phyloP scores from a whole-genome alignment of 2,797 vertebrate species.

The Aplochiton taeniatus region DNA sequence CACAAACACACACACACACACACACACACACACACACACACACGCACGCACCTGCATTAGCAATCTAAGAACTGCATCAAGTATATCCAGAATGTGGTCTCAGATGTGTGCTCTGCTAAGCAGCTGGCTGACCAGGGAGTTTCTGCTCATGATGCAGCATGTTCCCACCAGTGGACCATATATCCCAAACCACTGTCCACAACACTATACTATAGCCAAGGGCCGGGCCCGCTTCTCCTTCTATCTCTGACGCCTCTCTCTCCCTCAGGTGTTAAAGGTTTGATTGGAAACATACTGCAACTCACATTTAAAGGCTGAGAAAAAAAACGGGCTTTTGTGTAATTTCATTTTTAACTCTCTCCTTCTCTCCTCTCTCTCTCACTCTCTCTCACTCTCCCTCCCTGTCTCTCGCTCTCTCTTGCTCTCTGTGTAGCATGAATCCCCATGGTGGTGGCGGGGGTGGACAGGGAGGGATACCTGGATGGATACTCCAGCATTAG shows the following conservation, averaged over 20 bases:
- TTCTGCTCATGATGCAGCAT: neutral
- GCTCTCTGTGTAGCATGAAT: constrained; percentile 1
- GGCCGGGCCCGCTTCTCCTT: too few species aligned
- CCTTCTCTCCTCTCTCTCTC: too few species aligned
- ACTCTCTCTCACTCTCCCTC: neutral
- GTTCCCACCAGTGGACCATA: neutral
- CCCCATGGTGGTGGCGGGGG: neutral
- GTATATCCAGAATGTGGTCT: constrained; percentile 4
- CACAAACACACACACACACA: constrained; percentile 6
- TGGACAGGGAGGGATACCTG: neutral
- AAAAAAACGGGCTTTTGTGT: too few species aligned
- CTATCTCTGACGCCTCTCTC: too few species aligned
- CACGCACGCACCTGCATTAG: constrained; percentile 11
- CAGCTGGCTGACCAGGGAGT: neutral
- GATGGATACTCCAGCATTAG: too few species aligned
- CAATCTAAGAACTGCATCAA: neutral
- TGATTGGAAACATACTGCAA: too few species aligned
- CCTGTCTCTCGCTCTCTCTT: too few species aligned
- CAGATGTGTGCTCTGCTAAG: neutral
- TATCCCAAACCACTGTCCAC: neutral
- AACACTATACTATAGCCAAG: neutral
- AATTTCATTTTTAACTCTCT: too few species aligned
- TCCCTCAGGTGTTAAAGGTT: too few species aligned
- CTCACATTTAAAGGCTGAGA: too few species aligned
- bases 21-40: constrained; percentile 4